These are phyloP conservation scores for Empidonax traillii DNA, from an alignment of 2,113 vertebrate genomes.

Conservation along the genomic window DNA sequence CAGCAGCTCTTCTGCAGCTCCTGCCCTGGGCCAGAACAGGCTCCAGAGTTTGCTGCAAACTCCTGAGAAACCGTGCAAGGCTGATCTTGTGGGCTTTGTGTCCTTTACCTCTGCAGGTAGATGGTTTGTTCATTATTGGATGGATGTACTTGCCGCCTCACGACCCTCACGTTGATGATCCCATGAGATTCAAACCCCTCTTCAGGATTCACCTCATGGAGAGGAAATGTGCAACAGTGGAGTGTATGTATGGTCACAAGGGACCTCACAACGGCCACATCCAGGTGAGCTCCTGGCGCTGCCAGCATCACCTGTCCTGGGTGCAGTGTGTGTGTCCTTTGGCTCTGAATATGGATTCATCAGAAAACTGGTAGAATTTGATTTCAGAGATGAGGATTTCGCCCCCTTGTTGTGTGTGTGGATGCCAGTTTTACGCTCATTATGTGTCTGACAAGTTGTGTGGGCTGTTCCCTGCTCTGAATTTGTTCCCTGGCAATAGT, in stretches of 20 bases:
- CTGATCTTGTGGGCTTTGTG: not conserved
- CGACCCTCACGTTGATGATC: slow-evolving; percentile 93
- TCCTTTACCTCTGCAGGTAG: slow-evolving; percentile 78
- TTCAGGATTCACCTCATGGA: slow-evolving; percentile 95
- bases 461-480: not conserved
- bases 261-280: slow-evolving; percentile 96
- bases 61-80: rapidly evolving
- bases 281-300: slow-evolving; percentile 77
- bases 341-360: not conserved
- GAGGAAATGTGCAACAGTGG: slow-evolving; percentile 85
- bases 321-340: not conserved
- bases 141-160: slow-evolving; percentile 99
- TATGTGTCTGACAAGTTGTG: slow-evolving; percentile 1
- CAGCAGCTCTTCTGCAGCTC: not conserved
- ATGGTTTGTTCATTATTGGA: slow-evolving; percentile 93
- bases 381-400: not conserved
- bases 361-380: not conserved
- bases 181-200: slow-evolving; percentile 93
- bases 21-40: not conserved
- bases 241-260: slow-evolving; percentile 98
- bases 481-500: not conserved
- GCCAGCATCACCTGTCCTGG: rapidly evolving
- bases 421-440: not conserved
- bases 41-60: not conserved
- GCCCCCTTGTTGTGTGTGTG: not conserved